These are phyloP conservation scores for Oophaga sylvatica DNA, from an alignment of 2,797 vertebrate species.

Conservation along the genomic window DNA sequence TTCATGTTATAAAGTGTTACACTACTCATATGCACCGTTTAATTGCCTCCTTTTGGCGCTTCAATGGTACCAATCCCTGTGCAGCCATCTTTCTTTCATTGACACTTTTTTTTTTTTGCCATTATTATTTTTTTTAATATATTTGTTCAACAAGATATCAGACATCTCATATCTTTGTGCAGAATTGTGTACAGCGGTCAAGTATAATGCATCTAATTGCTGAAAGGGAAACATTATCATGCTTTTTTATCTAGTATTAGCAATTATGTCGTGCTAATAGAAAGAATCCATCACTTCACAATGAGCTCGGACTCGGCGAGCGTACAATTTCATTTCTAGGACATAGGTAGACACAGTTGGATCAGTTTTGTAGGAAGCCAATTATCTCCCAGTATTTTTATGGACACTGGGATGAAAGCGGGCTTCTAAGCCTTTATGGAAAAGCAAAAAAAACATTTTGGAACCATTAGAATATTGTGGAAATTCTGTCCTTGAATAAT, in stretches of 20 bases:
- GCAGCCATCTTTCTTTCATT: conserved; percentile 27
- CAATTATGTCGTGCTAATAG: background rate
- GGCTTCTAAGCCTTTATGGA: background rate
- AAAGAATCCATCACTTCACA: background rate
- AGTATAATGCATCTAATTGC: background rate
- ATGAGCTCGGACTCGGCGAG: background rate
- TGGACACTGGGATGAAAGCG: conserved; percentile 1
- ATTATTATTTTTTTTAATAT: conserved; percentile 16
- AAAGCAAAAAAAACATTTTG: background rate
- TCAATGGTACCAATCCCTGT: background rate
- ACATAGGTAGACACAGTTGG: conserved; percentile 16
- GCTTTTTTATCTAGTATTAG: conserved; percentile 17
- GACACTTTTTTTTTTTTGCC: background rate
- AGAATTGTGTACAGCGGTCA: background rate
- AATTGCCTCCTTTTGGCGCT: conserved; percentile 40
- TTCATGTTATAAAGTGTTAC: conserved; percentile 59
- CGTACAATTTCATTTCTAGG: conserved; percentile 2
- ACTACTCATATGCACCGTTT: conserved; percentile 30
- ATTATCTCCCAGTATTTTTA: conserved; percentile 17
- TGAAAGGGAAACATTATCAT: conserved; percentile 11
- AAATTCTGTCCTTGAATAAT: background rate
- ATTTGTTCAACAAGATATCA: conserved; percentile 10
- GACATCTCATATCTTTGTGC: background rate
- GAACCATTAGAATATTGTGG: background rate
- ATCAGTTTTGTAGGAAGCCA: conserved; percentile 19